Evolutionary conservation across 2,797 vertebrate genomes (phyloP).

Genomic region (Hyperoplus immaculatus): DNA sequence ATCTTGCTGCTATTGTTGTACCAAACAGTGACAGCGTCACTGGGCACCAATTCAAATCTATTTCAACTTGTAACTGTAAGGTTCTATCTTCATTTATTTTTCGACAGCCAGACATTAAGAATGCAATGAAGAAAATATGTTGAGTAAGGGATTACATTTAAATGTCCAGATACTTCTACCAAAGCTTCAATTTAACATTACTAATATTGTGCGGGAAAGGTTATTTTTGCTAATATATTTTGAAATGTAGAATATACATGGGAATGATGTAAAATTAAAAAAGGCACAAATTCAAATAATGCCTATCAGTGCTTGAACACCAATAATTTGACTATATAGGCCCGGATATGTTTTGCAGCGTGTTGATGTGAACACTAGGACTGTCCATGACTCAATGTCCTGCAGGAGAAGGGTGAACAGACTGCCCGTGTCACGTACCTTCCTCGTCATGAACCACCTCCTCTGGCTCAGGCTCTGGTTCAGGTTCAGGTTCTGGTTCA

Average conservation of each 20-base stretch:
- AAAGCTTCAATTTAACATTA: no score
- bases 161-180: no score
- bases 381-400: conserved; percentile 42
- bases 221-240: neutral
- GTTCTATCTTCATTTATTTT: neutral
- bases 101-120: neutral
- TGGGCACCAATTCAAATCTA: neutral
- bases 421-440: conserved; percentile 89
- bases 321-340: neutral
- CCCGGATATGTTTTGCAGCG: conserved; percentile 40
- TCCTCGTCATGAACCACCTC: conserved; percentile 82
- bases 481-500: conserved; percentile 72
- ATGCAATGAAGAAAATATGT: neutral
- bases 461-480: conserved; percentile 52
- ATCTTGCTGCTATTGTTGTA: neutral
- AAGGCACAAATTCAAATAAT: conserved; percentile 7
- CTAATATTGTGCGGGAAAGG: no score
- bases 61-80: neutral
- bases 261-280: neutral
- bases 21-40: neutral
- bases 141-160: no score
- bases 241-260: neutral
- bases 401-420: conserved; percentile 74
- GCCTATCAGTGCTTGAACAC: neutral
- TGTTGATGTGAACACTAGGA: conserved; percentile 18